Base-by-base conservation (phyloP, 2,113 vertebrate species). In the Lates calcarifer region DNA sequence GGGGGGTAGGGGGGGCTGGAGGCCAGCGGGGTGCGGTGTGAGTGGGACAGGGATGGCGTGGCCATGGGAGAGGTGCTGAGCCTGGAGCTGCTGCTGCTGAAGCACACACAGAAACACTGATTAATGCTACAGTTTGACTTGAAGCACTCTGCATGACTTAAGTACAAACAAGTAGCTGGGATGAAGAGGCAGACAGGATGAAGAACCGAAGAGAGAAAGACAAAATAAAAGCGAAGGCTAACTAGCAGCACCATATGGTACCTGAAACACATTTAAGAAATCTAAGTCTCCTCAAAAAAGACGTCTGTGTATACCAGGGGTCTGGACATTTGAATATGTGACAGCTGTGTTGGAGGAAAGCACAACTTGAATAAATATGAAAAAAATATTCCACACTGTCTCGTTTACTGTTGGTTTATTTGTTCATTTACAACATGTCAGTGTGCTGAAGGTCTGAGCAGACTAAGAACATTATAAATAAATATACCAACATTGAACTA, bases 51-150 rank as follows among this genome's bases (percentile, higher is more conserved):
- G 97, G 70, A 98, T 97, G 10, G 96, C 96, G 0, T 99, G 97
- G 22, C 97, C 96, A 5, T 99, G 98, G 12, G 97, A 98, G 58
- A 99, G 97, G 87, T 98, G 98, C 93, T 98, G 97, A 1, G 97
- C 97, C 94, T 99, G 97, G 90, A 99, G 97, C 91, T 99, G 98
- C 94, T 99, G 98, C 95, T 99, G 97, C 97, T 98, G 96, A 81
- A 88, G 49, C 84, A 85, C 49, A 87, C 65, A 71, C 73, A 77
- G 31, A 78, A 61, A 76, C 60, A 41, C 31, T 18, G 22, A 49
- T 76, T 57, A 56, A 67, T 14, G 45, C 11, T 20, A 61, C 29
- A 35, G 17, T 51, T 12, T n/a, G 20, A 51, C 15, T 33, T 67
- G n/a, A 71, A 41, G 22, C 20, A 45, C 8, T 74, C 7, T 41